Evolutionary conservation across 2,797 vertebrate species (phyloP).

Genomic region (Mus minutoides): DNA sequence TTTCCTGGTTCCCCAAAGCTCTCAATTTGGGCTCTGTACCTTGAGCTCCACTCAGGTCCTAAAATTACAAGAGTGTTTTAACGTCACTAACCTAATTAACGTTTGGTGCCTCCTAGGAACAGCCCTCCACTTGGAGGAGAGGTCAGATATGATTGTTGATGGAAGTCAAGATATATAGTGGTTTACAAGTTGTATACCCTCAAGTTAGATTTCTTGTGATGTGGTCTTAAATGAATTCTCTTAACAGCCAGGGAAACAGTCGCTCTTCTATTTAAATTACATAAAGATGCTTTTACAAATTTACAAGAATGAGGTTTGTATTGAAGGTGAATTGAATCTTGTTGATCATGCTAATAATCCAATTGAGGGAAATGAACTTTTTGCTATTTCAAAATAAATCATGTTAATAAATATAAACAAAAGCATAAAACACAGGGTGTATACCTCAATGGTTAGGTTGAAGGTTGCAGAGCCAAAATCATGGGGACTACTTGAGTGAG

Average conservation of each 20-base stretch:
- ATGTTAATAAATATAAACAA: neutral
- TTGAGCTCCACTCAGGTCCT: neutral
- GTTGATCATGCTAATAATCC: neutral
- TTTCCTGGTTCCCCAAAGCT: neutral
- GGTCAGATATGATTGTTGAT: neutral
- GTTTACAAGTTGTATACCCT: neutral
- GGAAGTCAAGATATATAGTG: neutral
- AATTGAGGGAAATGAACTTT: neutral
- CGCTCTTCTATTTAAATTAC: neutral
- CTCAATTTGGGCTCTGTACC: neutral
- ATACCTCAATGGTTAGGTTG: neutral
- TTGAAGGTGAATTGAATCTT: neutral
- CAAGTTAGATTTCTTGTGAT: slow-evolving; percentile 6
- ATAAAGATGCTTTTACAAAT: neutral
- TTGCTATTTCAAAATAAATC: neutral
- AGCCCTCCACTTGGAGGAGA: neutral
- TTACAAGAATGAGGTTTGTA: slow-evolving; percentile 10
- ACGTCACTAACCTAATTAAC: neutral
- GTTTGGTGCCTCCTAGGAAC: neutral
- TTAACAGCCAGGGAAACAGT: neutral
- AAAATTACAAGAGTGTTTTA: neutral
- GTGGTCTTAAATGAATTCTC: neutral
- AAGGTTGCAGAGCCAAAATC: neutral
- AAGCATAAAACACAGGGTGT: neutral
- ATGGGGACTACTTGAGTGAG: no score